A percentile compares a stretch with the other conserved stretches of the same genome.
phyloP scores from a whole-genome alignment of 1,140 invertebrate species.

The Eriosoma lanigerum region DNA sequence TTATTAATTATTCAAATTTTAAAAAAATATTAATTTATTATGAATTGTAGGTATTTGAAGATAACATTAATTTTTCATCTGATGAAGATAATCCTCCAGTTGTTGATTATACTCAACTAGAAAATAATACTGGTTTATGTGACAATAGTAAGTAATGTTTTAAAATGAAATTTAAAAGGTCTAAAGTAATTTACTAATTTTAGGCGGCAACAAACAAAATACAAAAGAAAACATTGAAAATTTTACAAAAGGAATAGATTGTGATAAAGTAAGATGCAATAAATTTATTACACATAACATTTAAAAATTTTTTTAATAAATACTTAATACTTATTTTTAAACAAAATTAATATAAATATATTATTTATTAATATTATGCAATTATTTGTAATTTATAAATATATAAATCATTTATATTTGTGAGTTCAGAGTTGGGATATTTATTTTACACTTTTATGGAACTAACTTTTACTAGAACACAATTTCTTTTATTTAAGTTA shows the following conservation, averaged over 20 bases:
- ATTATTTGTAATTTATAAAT: too few relatives aligned
- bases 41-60: constrained; percentile 58
- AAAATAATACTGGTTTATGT: background rate
- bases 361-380: too few relatives aligned
- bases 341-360: too few relatives aligned
- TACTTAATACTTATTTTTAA: background rate
- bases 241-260: constrained; percentile 1
- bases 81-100: constrained; percentile 56
- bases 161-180: background rate
- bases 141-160: constrained; percentile 4
- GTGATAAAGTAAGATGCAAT: constrained; percentile 21
- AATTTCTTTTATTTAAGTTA: background rate
- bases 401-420: background rate
- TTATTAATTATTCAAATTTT: background rate
- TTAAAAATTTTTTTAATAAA: background rate
- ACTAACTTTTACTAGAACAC: too few relatives aligned
- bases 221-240: constrained; percentile 5
- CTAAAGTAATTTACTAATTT: background rate
- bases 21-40: background rate
- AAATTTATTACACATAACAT: background rate
- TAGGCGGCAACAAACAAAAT: constrained; percentile 1
- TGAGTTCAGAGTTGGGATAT: too few relatives aligned
- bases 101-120: constrained; percentile 53
- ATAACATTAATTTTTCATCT: constrained; percentile 57
- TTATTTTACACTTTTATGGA: too few relatives aligned